Conservation (phyloP, 2,797 vertebrate genomes). For the Pygocentrus nattereri region DNA sequence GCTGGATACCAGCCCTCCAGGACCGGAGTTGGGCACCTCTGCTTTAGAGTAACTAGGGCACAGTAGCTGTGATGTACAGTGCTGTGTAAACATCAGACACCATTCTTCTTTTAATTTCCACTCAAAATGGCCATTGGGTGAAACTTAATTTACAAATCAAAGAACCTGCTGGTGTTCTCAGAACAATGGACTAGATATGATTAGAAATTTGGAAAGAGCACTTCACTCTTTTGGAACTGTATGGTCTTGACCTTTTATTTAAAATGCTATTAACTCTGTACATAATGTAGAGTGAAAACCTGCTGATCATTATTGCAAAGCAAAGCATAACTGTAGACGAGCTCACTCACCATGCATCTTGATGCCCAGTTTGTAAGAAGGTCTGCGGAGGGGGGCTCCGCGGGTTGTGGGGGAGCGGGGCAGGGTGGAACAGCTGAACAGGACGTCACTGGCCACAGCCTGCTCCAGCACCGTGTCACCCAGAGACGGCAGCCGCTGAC, state of each 20-base stretch:
- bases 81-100: too few relatives aligned
- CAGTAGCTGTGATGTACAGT: too few relatives aligned
- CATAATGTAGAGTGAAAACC: not conserved
- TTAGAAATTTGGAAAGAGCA: not conserved
- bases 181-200: too few relatives aligned
- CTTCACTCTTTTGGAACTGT: too few relatives aligned
- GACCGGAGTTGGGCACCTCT: too few relatives aligned
- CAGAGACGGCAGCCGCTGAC: slow-evolving; percentile 90
- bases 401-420: slow-evolving; percentile 94
- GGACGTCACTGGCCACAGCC: slow-evolving; percentile 87
- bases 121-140: too few relatives aligned
- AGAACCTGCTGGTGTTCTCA: too few relatives aligned
- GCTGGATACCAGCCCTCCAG: too few relatives aligned
- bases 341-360: slow-evolving; percentile 88
- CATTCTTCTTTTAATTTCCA: too few relatives aligned
- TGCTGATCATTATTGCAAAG: not conserved
- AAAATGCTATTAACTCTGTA: not conserved
- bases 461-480: slow-evolving; percentile 82
- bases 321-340: not conserved
- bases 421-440: slow-evolving; percentile 94
- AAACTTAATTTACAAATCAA: too few relatives aligned
- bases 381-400: slow-evolving; percentile 90
- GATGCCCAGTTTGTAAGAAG: slow-evolving; percentile 95
- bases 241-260: not conserved
- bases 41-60: too few relatives aligned